Percentiles rank a stretch among this genome's conserved stretches.
Conservation (phyloP, 2,113 vertebrate species). For the Agapornis roseicollis region DNA sequence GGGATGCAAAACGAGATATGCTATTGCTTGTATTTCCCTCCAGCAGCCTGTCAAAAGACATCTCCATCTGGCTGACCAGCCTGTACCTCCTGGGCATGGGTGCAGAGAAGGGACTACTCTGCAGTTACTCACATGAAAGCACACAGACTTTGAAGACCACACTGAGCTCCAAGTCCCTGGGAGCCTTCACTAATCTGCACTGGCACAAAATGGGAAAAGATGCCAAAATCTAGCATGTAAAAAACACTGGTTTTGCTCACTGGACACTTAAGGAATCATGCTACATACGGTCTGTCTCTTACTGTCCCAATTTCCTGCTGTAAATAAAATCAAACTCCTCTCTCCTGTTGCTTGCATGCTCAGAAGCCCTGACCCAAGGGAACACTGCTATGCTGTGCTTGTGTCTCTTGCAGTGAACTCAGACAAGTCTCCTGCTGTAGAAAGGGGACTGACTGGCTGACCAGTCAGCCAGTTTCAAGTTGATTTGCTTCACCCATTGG, state of each 20-base stretch:
- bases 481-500: background rate
- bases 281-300: background rate
- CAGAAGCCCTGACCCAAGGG: background rate
- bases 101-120: background rate
- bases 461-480: background rate
- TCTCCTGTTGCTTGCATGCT: background rate
- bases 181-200: background rate
- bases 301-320: background rate
- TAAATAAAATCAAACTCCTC: background rate
- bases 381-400: rapidly evolving
- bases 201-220: background rate
- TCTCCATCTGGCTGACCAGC: conserved; percentile 22
- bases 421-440: background rate
- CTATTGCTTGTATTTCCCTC: conserved; percentile 14
- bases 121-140: background rate
- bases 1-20: background rate
- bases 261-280: background rate
- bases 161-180: background rate
- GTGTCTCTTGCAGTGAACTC: background rate
- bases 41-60: conserved; percentile 50
- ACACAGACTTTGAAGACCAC: background rate
- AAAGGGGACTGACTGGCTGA: background rate
- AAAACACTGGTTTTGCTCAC: background rate
- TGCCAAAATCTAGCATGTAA: background rate
- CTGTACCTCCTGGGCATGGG: conserved; percentile 7